phyloP scores from a whole-genome alignment of 2,888 invertebrate genomes.

The Diadegma fenestrale region DNA sequence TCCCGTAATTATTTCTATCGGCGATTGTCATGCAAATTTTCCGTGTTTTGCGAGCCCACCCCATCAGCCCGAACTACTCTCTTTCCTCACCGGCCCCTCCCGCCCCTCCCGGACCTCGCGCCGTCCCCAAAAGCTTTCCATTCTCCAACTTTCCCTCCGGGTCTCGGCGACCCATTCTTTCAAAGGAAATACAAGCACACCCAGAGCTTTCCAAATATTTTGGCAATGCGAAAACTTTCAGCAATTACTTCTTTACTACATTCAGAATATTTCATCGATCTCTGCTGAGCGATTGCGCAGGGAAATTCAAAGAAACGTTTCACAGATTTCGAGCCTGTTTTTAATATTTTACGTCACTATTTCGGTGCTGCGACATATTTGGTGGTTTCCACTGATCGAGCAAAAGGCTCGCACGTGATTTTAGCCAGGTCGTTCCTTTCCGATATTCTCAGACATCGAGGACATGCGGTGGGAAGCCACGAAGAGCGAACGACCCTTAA shows the following conservation, averaged over 20 bases:
- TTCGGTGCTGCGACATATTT: too few species aligned
- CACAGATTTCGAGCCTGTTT: too few species aligned
- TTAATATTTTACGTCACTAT: too few species aligned
- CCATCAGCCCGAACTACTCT: conserved; percentile 63
- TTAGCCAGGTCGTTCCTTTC: neutral
- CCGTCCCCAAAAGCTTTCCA: conserved; percentile 7
- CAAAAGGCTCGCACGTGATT: neutral
- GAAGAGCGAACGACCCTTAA: conserved; percentile 36
- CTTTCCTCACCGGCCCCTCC: conserved; percentile 59
- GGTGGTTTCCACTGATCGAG: conserved; percentile 18
- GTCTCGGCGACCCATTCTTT: neutral
- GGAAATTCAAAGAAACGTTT: too few species aligned
- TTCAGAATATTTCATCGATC: neutral
- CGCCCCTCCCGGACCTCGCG: neutral
- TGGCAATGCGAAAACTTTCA: neutral
- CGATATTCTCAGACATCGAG: conserved; percentile 37
- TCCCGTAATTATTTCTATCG: conserved; percentile 84
- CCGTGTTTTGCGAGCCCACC: conserved; percentile 78
- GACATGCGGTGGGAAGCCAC: neutral
- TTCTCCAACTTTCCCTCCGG: conserved; percentile 15
- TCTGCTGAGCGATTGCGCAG: too few species aligned
- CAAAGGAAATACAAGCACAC: neutral
- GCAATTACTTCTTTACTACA: neutral
- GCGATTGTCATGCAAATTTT: conserved; percentile 85
- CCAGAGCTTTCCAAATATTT: conserved; percentile 2